These are phyloP conservation scores for Aleiodes testaceus DNA, from an alignment of 2,888 invertebrate species.

Conservation along the genomic window DNA sequence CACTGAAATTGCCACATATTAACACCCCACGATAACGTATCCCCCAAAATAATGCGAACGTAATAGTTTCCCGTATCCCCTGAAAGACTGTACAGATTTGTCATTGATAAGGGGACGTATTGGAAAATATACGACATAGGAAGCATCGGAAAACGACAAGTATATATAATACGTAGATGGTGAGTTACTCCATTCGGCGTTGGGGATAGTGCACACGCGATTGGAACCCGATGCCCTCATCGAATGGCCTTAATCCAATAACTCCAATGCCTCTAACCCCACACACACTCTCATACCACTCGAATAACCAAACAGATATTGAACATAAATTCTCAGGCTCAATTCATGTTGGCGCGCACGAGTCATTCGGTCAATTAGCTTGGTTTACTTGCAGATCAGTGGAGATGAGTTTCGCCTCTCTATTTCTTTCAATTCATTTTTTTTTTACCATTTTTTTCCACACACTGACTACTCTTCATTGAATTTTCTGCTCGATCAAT, in stretches of 20 bases:
- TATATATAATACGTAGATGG: slow-evolving; percentile 1
- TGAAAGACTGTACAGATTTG: slow-evolving; percentile 18
- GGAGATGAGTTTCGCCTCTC: slow-evolving; percentile 22
- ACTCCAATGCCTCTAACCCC: slow-evolving; percentile 20
- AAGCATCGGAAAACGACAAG: slow-evolving; percentile 21
- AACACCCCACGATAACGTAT: too few relatives aligned
- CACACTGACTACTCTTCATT: too few relatives aligned
- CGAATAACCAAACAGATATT: slow-evolving; percentile 36
- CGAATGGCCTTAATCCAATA: slow-evolving; percentile 39
- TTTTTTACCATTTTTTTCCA: too few relatives aligned
- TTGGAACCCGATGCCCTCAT: slow-evolving; percentile 30
- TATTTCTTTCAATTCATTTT: slow-evolving; percentile 2
- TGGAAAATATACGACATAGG: slow-evolving; percentile 25
- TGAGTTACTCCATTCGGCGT: slow-evolving; percentile 29
- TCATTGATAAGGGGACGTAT: neutral
- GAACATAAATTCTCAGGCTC: slow-evolving; percentile 37
- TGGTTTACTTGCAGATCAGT: slow-evolving; percentile 19
- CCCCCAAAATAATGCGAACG: neutral
- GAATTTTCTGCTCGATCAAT: too few relatives aligned
- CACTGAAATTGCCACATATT: too few relatives aligned
- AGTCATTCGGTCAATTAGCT: slow-evolving; percentile 38
- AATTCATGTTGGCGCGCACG: slow-evolving; percentile 18
- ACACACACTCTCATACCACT: neutral
- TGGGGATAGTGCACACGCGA: slow-evolving; percentile 28
- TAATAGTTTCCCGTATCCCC: slow-evolving; percentile 2